Percentiles rank a stretch among this genome's conserved stretches.
Conservation (phyloP, 2,113 vertebrate genomes). For the Rhinolophus sinicus region DNA sequence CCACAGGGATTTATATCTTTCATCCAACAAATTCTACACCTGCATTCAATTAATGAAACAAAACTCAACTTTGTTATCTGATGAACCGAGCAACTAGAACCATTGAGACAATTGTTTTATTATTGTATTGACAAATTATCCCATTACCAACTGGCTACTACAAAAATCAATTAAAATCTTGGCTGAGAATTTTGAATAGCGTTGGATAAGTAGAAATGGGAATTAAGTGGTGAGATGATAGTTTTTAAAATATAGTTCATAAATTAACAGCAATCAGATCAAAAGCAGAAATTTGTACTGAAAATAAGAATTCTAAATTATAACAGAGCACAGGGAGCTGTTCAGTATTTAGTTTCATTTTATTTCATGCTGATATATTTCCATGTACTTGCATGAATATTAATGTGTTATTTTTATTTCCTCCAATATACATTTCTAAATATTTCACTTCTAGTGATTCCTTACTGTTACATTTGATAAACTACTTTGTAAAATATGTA, state of each 20-base stretch:
- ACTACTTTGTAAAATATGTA: constrained; percentile 18
- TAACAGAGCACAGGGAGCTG: constrained; percentile 67
- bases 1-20: constrained; percentile 84
- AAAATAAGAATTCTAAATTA: constrained; percentile 82
- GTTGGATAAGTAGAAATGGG: constrained; percentile 76
- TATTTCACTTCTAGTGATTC: constrained; percentile 59
- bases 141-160: constrained; percentile 88
- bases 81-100: constrained; percentile 87
- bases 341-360: constrained; percentile 62
- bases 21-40: constrained; percentile 86
- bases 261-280: constrained; percentile 80
- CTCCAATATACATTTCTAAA: constrained; percentile 59
- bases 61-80: constrained; percentile 91
- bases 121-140: constrained; percentile 93
- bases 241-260: constrained; percentile 74
- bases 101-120: constrained; percentile 90
- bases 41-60: constrained; percentile 93
- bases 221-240: constrained; percentile 84
- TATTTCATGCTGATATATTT: constrained; percentile 63
- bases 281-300: constrained; percentile 83
- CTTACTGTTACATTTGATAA: constrained; percentile 52
- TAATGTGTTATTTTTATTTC: constrained; percentile 7
- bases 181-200: constrained; percentile 80
- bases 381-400: background rate
- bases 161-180: constrained; percentile 89